Evolutionary conservation across 2,888 invertebrate genomes (phyloP).

Genomic region (Rhyacophila evoluta): DNA sequence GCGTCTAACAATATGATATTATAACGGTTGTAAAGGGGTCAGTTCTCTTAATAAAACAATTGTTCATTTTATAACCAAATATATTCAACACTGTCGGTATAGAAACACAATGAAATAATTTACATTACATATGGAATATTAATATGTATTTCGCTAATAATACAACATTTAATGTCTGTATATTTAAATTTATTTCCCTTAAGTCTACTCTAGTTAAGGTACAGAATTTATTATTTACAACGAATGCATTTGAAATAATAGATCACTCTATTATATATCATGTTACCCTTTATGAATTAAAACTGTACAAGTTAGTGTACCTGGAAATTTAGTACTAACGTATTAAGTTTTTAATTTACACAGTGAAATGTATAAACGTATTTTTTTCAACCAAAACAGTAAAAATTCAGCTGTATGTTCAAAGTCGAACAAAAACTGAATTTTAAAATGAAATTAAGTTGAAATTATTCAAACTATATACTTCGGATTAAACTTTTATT

Average conservation of each 20-base stretch:
- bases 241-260: not conserved
- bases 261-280: not conserved
- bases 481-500: no score
- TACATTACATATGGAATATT: constrained; percentile 44
- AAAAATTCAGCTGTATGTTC: no score
- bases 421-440: no score
- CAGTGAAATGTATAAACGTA: no score
- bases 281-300: not conserved
- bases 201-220: constrained; percentile 28
- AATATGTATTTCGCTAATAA: constrained; percentile 43
- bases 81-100: constrained; percentile 55
- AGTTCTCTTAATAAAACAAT: constrained; percentile 32
- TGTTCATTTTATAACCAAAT: constrained; percentile 53
- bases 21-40: no score
- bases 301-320: not conserved
- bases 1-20: no score
- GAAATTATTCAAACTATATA: no score
- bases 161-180: constrained; percentile 50
- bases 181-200: constrained; percentile 28
- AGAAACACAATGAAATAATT: constrained; percentile 47
- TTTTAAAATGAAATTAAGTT: no score
- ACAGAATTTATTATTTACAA: constrained; percentile 30
- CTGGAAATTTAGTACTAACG: no score
- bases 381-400: no score
- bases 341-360: no score